Evolutionary conservation across 2,797 vertebrate genomes (phyloP), one percentile per base, ranked within the genome.

Genomic region (Crenichthys baileyi): DNA sequence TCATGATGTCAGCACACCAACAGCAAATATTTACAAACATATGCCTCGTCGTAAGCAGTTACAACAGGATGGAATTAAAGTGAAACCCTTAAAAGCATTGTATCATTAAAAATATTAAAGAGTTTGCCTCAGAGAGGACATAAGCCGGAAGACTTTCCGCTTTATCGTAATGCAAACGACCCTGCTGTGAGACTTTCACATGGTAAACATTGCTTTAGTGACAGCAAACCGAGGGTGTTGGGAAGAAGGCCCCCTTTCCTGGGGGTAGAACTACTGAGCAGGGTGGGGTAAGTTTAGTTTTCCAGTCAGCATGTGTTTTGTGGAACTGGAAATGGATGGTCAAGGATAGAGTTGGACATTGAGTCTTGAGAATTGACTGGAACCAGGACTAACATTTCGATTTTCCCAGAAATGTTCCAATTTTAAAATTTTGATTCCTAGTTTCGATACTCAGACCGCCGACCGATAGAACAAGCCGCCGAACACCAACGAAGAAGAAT

Each of bases 71-170:
- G 41, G 72, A 65, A 61, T 72, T 61, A 55, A 78, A 84, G 70
- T 5, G 1, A 51, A 87, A 81, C 63, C 76, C 3, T 26, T 7
- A 76, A 82, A 72, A 78, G 18, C n/a, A 26, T 46, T 36, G 8
- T 24, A 24, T 71, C 13, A 79, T 67, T 26, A 55, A 76, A 70
- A 4, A 75, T 8, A 0, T 20, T 1, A 15, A 74, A 68, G 46
- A 46, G 55, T 81, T 72, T 41, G 36, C 26, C 65, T 73, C 3
- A 83, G 61, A 68, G 26, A 75, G 5, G 36, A 73, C 75, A 16
- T 72, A 76, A 70, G 4, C n/a, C 39, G 31, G 7, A 51, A 55
- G 31, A 6, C 39, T 60, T 76, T 0, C 0, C 8, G 50, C 24
- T 41, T 67, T 11, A 67, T 12, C 20, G 12, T 22, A 65, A 39